Percentiles rank a stretch among this genome's conserved stretches.
Conservation (phyloP, 2,113 vertebrate genomes). For the Phylloscopus trochilus region DNA sequence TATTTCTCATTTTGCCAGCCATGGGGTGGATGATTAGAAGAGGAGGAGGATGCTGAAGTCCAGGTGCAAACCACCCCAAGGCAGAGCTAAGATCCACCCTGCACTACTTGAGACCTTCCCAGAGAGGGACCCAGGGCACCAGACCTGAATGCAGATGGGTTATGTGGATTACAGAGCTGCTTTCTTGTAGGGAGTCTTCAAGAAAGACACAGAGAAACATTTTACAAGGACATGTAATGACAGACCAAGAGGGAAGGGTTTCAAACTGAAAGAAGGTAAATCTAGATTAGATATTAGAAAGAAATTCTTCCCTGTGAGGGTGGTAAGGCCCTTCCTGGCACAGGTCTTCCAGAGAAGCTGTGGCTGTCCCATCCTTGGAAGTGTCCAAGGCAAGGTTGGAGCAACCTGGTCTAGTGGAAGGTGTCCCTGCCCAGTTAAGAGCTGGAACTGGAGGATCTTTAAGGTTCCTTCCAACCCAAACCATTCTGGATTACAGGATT, state of each 20-base stretch:
- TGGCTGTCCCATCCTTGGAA: not conserved
- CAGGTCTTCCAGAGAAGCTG: not conserved
- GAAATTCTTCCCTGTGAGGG: not conserved
- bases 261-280: not conserved
- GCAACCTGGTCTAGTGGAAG: not conserved
- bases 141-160: not conserved
- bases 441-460: not conserved
- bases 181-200: not conserved
- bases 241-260: not conserved
- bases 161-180: no score
- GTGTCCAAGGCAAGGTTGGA: not conserved
- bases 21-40: not conserved
- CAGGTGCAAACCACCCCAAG: not conserved
- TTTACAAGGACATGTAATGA: not conserved
- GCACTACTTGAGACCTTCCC: not conserved
- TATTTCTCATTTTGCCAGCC: not conserved
- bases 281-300: not conserved
- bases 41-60: not conserved
- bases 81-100: not conserved
- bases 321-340: not conserved
- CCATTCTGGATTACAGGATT: not conserved
- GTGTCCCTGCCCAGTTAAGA: not conserved
- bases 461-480: not conserved
- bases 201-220: not conserved
- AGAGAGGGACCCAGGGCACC: accelerated